phyloP scores from a whole-genome alignment of 2,888 invertebrate genomes.

The Carabus problematicus region DNA sequence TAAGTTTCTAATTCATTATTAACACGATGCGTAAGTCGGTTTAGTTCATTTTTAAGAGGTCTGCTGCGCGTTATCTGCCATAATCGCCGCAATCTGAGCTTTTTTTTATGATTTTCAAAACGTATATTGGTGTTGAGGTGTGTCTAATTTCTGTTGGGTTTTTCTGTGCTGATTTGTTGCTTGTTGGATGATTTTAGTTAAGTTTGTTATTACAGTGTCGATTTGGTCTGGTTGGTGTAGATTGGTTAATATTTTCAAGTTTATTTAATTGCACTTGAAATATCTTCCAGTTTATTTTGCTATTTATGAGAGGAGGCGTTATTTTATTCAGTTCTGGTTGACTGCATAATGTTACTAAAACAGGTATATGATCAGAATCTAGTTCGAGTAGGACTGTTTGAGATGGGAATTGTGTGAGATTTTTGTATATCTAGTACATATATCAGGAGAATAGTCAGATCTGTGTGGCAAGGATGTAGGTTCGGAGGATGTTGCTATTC shows the following conservation, averaged over 20 bases:
- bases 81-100: too few species aligned
- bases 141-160: too few species aligned
- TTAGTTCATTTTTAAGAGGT: too few species aligned
- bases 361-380: slow-evolving; percentile 36
- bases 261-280: slow-evolving; percentile 9
- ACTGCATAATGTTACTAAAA: slow-evolving; percentile 29
- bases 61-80: too few species aligned
- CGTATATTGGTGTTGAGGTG: too few species aligned
- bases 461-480: slow-evolving; percentile 17
- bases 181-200: too few species aligned
- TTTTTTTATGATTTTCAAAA: too few species aligned
- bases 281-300: slow-evolving; percentile 16
- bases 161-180: too few species aligned
- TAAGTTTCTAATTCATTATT: too few species aligned
- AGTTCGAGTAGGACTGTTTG: slow-evolving; percentile 42
- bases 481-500: slow-evolving; percentile 10
- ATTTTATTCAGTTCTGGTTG: neutral
- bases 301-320: neutral
- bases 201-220: too few species aligned
- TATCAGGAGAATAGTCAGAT: slow-evolving; percentile 26
- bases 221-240: too few species aligned
- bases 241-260: neutral
- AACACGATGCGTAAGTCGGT: too few species aligned
- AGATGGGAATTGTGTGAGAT: slow-evolving; percentile 1
- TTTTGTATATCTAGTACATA: slow-evolving; percentile 16